phyloP scores from a whole-genome alignment of 1,140 invertebrate genomes.

The Tribolium madens region DNA sequence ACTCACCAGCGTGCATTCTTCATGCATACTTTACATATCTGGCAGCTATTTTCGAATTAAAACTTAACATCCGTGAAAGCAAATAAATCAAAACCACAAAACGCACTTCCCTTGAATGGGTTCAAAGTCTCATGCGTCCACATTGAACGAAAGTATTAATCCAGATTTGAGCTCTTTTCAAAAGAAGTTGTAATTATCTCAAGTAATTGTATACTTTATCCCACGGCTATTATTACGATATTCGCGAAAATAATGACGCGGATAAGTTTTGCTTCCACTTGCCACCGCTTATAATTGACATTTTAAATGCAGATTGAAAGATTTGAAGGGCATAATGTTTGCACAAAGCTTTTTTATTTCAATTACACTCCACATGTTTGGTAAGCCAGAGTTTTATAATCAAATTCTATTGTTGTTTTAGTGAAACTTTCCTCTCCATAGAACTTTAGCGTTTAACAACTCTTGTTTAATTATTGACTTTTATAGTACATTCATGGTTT shows the following conservation, averaged over 20 bases:
- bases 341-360: not conserved
- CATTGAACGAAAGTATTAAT: not conserved
- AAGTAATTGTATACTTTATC: not conserved
- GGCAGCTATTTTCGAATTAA: conserved; percentile 16
- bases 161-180: not conserved
- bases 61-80: conserved; percentile 26
- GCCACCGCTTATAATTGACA: not conserved
- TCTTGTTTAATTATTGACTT: not conserved
- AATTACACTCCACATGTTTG: not conserved
- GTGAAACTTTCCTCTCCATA: not conserved
- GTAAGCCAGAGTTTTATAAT: not conserved
- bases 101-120: not conserved
- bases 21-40: conserved; percentile 1
- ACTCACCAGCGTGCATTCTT: not conserved
- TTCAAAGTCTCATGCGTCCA: not conserved
- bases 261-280: not conserved
- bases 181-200: not conserved
- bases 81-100: conserved; percentile 17
- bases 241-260: not conserved
- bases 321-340: not conserved
- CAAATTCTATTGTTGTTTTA: not conserved
- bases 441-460: not conserved
- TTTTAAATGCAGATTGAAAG: not conserved
- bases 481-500: not conserved
- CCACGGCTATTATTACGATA: not conserved